Base-by-base conservation (phyloP, 2,113 vertebrate species). In the Pachycephala philippinensis region DNA sequence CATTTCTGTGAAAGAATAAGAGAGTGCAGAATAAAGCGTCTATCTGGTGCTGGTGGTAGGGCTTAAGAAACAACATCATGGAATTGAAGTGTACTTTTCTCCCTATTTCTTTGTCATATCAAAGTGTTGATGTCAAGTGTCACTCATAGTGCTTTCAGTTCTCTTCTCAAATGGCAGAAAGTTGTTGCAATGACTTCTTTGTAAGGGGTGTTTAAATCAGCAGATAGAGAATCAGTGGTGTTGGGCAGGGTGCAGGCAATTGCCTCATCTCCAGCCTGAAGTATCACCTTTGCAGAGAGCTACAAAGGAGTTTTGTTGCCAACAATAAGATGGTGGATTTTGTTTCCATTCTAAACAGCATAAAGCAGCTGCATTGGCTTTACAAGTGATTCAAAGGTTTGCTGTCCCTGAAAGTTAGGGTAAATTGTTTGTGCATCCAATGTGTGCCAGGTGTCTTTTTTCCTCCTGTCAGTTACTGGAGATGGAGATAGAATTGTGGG, bases 401-500 rank as follows among this genome's bases (percentile, higher is more conserved):
- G n/a, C 37, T 63, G 4, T 71, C 50, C 33, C 15, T 72, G 37
- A 72, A 87, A 54, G 65, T 71, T 10, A 15, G 28, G 15, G 26
- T 30, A 57, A 87, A 78, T 70, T 50, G 20, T 45, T 89, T 66
- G 42, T 45, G 44, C 15, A 56, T 50, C 28, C 39, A 60, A 10
- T 40, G 35, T 83, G 30, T 89, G 45, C 53, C 21, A 7, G 1
- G 35, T 57, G 28, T 24, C 31, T 59, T 94, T 94, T 66, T 81
- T 74, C 56, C 57, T 90, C 66, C 37, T 56, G 52, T 77, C 63
- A 96, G 90, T 94, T 74, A 87, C 88, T 65, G 95, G 96, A 84
- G 95, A 93, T 93, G 96, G 94, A 88, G 96, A 95, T 26, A 96
- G 95, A 95, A 93, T 91, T 52, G 68, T 97, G 96, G 4, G 95